Conservation (phyloP, 2,888 invertebrate species). For the Iselma pallidipennis region DNA sequence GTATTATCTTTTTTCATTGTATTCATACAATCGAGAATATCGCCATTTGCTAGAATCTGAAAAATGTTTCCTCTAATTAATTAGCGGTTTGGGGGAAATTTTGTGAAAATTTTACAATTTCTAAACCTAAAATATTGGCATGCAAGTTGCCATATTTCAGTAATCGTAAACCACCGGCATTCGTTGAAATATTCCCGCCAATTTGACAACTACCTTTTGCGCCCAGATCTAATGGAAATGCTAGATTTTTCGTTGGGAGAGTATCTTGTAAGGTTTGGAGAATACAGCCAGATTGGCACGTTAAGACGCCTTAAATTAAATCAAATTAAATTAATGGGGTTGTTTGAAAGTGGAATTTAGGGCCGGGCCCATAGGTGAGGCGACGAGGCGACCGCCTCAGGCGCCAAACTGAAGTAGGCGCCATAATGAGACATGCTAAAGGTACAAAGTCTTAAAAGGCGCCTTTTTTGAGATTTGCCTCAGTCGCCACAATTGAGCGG, state of each 20-base stretch:
- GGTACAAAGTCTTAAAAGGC: too few relatives aligned
- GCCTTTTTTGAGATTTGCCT: too few relatives aligned
- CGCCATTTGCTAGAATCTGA: conserved; percentile 82
- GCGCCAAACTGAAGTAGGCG: too few relatives aligned
- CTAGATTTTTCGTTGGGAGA: conserved; percentile 71
- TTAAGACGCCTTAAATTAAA: conserved; percentile 65
- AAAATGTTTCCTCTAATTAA: conserved; percentile 19
- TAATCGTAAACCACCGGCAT: conserved; percentile 91
- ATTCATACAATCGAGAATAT: conserved; percentile 81
- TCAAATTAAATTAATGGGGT: background rate
- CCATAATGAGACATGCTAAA: too few relatives aligned
- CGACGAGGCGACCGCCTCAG: too few relatives aligned
- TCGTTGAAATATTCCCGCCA: conserved; percentile 94
- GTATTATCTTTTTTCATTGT: conserved; percentile 95
- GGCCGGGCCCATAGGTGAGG: too few relatives aligned
- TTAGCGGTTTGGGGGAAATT: background rate
- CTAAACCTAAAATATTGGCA: conserved; percentile 86
- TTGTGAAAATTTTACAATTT: conserved; percentile 70
- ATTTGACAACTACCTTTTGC: conserved; percentile 95
- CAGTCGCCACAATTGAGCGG: too few relatives aligned
- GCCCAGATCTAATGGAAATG: conserved; percentile 94
- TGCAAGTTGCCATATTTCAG: conserved; percentile 93
- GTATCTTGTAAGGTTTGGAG: conserved; percentile 81
- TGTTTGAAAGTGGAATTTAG: background rate
- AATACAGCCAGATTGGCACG: conserved; percentile 90